phyloP scores from a whole-genome alignment of 2,888 invertebrate species.

The Lasioglossum leucozonium region DNA sequence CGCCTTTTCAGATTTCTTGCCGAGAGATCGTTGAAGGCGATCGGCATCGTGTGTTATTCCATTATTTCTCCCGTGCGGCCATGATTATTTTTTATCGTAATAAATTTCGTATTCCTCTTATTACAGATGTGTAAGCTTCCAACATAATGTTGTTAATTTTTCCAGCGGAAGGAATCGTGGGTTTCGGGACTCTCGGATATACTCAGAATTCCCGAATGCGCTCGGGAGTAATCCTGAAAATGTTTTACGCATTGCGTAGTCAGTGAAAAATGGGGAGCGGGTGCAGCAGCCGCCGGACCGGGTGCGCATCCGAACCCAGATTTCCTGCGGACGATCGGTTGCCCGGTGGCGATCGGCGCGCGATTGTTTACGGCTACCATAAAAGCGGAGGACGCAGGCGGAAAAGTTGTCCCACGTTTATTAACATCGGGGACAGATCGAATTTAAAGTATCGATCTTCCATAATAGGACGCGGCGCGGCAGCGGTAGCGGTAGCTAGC shows the following conservation, averaged over 20 bases:
- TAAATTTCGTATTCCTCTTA: no score
- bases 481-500: conserved; percentile 27
- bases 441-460: conserved; percentile 57
- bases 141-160: no score
- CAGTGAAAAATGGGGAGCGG: not conserved
- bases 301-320: not conserved
- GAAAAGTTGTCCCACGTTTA: conserved; percentile 43
- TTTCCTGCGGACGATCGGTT: not conserved
- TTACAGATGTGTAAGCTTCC: no score
- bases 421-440: conserved; percentile 58
- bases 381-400: conserved; percentile 35
- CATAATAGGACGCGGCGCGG: conserved; percentile 42
- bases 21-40: not conserved
- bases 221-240: no score
- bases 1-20: not conserved
- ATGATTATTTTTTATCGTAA: no score
- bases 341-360: not conserved
- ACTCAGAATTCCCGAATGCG: no score
- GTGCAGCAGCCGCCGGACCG: not conserved
- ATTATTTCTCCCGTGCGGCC: not conserved
- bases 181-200: no score
- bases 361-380: conserved; percentile 47
- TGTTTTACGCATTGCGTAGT: not conserved
- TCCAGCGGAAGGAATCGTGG: no score
- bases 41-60: not conserved